These are phyloP conservation scores for Myiagra hebetior DNA, from an alignment of 2,113 vertebrate species.

Conservation along the genomic window DNA sequence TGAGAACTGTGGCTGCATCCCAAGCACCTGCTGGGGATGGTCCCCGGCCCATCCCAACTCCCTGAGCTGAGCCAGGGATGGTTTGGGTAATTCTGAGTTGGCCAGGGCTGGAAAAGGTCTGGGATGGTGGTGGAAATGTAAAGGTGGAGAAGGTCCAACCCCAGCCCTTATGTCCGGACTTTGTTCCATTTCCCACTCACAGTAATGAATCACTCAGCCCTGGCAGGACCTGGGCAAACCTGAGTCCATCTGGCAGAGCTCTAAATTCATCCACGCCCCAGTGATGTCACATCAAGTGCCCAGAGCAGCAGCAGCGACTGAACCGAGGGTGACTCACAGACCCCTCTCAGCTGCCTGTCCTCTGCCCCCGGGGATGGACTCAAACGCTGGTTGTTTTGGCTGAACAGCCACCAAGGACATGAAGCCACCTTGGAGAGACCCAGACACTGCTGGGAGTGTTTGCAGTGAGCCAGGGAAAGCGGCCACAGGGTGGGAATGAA, in stretches of 20 bases:
- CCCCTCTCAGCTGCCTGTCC: background rate
- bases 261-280: fast-evolving
- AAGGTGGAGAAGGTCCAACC: background rate
- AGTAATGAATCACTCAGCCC: background rate
- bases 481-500: background rate
- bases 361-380: background rate
- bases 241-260: background rate
- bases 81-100: background rate
- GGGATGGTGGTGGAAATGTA: fast-evolving
- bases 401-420: background rate
- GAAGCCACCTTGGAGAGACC: background rate
- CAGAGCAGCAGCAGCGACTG: background rate
- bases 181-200: background rate
- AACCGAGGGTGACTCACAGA: background rate
- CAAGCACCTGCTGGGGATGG: fast-evolving
- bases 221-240: background rate
- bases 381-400: background rate
- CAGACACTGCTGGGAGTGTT: background rate
- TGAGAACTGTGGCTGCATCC: background rate
- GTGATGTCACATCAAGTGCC: background rate
- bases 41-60: background rate
- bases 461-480: background rate
- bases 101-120: background rate
- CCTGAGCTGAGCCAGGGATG: background rate
- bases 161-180: background rate